Evolutionary conservation across 1,140 invertebrate genomes (phyloP), one percentile per base, ranked within the genome.

Genomic region (Drosophila varians): DNA sequence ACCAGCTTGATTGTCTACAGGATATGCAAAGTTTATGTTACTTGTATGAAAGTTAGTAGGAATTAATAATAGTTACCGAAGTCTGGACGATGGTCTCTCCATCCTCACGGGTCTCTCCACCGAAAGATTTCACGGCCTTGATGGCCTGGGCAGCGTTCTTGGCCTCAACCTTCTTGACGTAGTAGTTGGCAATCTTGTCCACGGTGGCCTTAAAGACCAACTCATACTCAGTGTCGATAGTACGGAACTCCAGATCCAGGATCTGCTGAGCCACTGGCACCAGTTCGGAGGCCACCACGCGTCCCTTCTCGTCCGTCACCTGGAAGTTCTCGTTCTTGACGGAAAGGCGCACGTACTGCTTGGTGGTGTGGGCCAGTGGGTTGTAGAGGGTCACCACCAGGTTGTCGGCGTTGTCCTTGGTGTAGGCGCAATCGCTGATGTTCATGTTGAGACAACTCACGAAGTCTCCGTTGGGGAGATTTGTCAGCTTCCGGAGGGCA

Each of bases 361-460:
- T 92, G 0, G 95, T 92, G 34, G 92, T 90, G 21, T 94, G 93
- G 54, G 95, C 95, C 6, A 96, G 78, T 0, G 97, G 96, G 91
- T 99, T 99, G 90, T 97, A 97, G 6, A 97, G 77, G 0, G 95
- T 94, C 0, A 97, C 76, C 5, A 92, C 1, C 95, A 82, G 96
- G 94, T 62, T 93, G 90, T 54, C 1, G 94, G 94, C n/a, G 93
- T 77, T 76, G 65, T 80, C 47, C 36, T 45, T 16, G 28, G 79
- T 76, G 6, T 68, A 69, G n/a, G 62, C 78, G 58, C 95, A 95
- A 0, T 92, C 78, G 74, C 94, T 95, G 0, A 95, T 93, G 60
- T 95, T 98, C 3, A 95, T 73, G 19, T 93, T 72, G 3, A 93
- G 89, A 89, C 96, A 97, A 23, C 38, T 42, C 7, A 14, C 4